These are phyloP conservation scores for Ceratina calcarata DNA, from an alignment of 1,140 invertebrate species.

Conservation along the genomic window DNA sequence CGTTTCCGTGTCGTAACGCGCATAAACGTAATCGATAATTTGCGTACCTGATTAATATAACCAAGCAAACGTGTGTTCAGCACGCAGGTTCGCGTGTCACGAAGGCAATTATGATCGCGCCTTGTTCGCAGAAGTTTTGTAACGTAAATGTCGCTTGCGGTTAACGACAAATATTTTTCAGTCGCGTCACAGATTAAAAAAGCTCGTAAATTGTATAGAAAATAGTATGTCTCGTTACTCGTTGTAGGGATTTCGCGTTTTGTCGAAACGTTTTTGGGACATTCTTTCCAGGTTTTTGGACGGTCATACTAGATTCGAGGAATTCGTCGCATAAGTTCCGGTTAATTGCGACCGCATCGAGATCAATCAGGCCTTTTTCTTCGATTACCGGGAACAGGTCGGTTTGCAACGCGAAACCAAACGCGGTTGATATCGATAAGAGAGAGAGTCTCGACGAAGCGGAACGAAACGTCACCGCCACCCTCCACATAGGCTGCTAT, in stretches of 20 bases:
- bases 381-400: not conserved
- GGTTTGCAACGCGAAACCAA: not conserved
- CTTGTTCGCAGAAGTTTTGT: not conserved
- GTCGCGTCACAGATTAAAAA: no score
- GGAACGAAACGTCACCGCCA: constrained; percentile 23
- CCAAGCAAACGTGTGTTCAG: not conserved
- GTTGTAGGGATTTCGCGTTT: not conserved
- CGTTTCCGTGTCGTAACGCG: no score
- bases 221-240: no score
- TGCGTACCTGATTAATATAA: not conserved
- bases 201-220: no score
- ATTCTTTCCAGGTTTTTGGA: no score
- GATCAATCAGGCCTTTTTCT: not conserved
- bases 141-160: constrained; percentile 10
- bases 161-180: constrained; percentile 18
- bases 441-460: not conserved
- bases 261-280: no score
- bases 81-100: not conserved
- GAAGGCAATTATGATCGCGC: constrained; percentile 3
- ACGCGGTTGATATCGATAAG: constrained; percentile 7
- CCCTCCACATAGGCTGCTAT: no score
- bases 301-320: not conserved
- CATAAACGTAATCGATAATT: constrained; percentile 18
- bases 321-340: not conserved
- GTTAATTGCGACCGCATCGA: constrained; percentile 3